Percentiles rank a stretch among this genome's conserved stretches.
These are phyloP conservation scores for Lethocerus indicus DNA, from an alignment of 1,140 invertebrate species.

Conservation along the genomic window DNA sequence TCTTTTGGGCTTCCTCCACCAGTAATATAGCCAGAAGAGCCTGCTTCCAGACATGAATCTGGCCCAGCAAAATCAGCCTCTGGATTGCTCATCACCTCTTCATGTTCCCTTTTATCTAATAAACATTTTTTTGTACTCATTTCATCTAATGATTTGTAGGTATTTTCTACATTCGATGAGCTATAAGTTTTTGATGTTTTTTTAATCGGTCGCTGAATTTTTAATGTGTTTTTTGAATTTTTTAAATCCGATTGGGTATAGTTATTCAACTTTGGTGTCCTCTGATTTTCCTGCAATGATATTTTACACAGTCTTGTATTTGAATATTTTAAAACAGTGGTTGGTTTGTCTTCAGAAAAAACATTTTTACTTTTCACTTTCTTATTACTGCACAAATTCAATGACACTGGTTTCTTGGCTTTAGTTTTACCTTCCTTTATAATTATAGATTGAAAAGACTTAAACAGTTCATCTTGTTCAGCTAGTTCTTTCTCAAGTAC, in stretches of 20 bases:
- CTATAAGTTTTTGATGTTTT: background rate
- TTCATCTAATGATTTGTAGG: background rate
- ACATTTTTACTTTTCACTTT: background rate
- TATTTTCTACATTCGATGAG: background rate
- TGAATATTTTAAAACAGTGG: background rate
- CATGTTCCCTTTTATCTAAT: slow-evolving; percentile 5
- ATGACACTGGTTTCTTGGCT: slow-evolving; percentile 15
- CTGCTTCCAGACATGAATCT: slow-evolving; percentile 12
- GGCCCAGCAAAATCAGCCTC: slow-evolving; percentile 6
- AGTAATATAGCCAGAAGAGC: slow-evolving; percentile 22
- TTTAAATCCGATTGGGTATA: no score
- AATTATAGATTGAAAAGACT: slow-evolving; percentile 20
- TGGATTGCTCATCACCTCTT: slow-evolving; percentile 13
- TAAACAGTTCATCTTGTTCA: slow-evolving; percentile 20
- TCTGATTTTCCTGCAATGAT: background rate
- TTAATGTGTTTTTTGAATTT: background rate
- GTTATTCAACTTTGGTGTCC: background rate
- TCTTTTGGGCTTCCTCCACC: slow-evolving; percentile 28
- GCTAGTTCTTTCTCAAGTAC: slow-evolving; percentile 19
- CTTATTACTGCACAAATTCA: background rate
- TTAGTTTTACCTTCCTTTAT: slow-evolving; percentile 14
- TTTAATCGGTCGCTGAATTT: background rate
- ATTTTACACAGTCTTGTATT: background rate
- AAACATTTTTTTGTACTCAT: slow-evolving; percentile 4
- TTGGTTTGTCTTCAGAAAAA: background rate